Conservation (phyloP, 2,888 invertebrate genomes). For the Creontiades dilutus region DNA sequence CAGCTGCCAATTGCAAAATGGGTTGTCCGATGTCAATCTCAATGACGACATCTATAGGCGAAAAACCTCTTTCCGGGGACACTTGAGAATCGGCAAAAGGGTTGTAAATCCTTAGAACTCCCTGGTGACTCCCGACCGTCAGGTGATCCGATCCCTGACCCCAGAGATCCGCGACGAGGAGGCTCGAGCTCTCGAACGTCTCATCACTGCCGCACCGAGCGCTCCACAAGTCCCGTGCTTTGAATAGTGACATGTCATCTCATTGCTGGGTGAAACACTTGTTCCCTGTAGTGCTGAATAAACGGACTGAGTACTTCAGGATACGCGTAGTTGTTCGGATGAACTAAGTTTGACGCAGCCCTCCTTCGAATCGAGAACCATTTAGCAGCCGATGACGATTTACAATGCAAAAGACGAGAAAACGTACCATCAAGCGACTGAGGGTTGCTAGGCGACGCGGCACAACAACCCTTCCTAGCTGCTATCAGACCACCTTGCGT, state of each 20-base stretch:
- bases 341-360: neutral
- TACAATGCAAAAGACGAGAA: neutral
- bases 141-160: constrained; percentile 82
- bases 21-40: constrained; percentile 87
- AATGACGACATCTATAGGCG: constrained; percentile 85
- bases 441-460: neutral
- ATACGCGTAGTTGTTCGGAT: neutral
- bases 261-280: constrained; percentile 5
- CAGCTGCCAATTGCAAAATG: constrained; percentile 89
- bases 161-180: constrained; percentile 79
- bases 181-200: constrained; percentile 81
- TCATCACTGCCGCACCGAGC: constrained; percentile 85
- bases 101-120: constrained; percentile 88
- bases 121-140: constrained; percentile 89
- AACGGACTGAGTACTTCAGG: neutral
- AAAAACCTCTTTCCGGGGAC: constrained; percentile 77
- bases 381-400: neutral
- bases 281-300: neutral
- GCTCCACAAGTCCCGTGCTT: constrained; percentile 93
- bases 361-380: neutral
- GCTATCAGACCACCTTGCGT: neutral
- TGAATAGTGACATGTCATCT: constrained; percentile 92
- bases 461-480: neutral
- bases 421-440: neutral
- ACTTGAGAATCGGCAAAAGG: constrained; percentile 80